phyloP scores from a whole-genome alignment of 2,113 vertebrate species.

The Peromyscus polionotus region DNA sequence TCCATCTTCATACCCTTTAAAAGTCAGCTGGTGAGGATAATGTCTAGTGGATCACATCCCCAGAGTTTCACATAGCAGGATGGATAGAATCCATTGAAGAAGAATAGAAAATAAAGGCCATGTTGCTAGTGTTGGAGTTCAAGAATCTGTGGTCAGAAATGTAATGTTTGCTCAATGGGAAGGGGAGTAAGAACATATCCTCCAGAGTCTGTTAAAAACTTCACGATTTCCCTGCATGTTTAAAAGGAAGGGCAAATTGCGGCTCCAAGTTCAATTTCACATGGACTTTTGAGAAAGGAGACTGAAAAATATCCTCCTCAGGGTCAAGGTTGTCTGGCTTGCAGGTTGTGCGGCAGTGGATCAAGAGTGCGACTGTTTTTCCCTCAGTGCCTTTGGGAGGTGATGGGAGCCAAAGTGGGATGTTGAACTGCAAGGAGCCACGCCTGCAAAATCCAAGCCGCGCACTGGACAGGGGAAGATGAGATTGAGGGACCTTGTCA shows the following conservation, averaged over 20 bases:
- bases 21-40: conserved; percentile 32
- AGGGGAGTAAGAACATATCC: conserved; percentile 55
- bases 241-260: conserved; percentile 34
- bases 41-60: conserved; percentile 3
- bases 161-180: conserved; percentile 53
- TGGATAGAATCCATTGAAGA: conserved; percentile 12
- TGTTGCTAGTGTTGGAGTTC: not conserved
- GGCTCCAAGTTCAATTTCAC: conserved; percentile 52
- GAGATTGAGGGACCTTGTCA: not conserved
- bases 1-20: conserved; percentile 59
- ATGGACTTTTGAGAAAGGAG: conserved; percentile 13
- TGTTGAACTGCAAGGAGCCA: not conserved
- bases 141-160: conserved; percentile 49
- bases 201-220: conserved; percentile 25
- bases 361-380: not conserved
- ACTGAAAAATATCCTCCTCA: not conserved
- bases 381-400: not conserved
- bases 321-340: not conserved
- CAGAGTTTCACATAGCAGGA: conserved; percentile 15
- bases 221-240: conserved; percentile 55
- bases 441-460: not conserved
- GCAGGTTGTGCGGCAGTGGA: not conserved
- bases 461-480: not conserved
- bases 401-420: not conserved
- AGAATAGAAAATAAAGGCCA: not conserved